Evolutionary conservation across 2,797 vertebrate species (phyloP), one percentile per base, ranked within the genome.

Genomic region (Astyanax mexicanus): DNA sequence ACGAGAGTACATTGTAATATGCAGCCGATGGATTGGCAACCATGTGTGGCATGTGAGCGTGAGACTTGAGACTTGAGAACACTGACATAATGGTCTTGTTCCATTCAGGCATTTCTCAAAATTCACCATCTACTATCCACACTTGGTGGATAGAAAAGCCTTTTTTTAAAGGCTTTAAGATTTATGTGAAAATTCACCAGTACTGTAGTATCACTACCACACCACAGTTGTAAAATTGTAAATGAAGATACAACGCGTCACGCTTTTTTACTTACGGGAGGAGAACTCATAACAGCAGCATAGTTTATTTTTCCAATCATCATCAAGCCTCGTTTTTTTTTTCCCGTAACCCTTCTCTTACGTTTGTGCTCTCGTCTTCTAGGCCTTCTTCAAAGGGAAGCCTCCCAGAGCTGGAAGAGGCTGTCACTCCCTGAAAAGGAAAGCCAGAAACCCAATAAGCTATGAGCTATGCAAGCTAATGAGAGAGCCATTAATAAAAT

Each of bases 401-500:
- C 4, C 23, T 61, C 23, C 60, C 23, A 37, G 35, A 37, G 38
- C 40, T 27, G 44, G 0, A 38, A 61, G n/a, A 52, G 25, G 68
- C 69, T 57, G 38, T 67, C 29, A 60, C 1, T 74, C 35, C 44
- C 55, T 47, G 45, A 54, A 69, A 64, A 15, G 44, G 69, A 55
- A 74, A 70, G 44, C 37, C 73, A 69, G 80, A 76, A 73, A 42
- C 23, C 49, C 47, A 35, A 67, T 42, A 60, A 32, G 35, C 62
- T 60, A 42, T 78, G 79, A 86, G 79, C 83, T 86, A 40, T 62
- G 81, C 83, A 85, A 86, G 84, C 82, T 86, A 89, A 89, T 84
- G 83, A 92, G 86, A 67, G 58, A 9, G 25, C 32, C 84, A 90
- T 92, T 81, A 92, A 93, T 92, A 92, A 92, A 80, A 88, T 76